phyloP scores from a whole-genome alignment of 30 jellyfish, hydroid and myxozoan genomes.

The Phacellophora camtschatica region DNA sequence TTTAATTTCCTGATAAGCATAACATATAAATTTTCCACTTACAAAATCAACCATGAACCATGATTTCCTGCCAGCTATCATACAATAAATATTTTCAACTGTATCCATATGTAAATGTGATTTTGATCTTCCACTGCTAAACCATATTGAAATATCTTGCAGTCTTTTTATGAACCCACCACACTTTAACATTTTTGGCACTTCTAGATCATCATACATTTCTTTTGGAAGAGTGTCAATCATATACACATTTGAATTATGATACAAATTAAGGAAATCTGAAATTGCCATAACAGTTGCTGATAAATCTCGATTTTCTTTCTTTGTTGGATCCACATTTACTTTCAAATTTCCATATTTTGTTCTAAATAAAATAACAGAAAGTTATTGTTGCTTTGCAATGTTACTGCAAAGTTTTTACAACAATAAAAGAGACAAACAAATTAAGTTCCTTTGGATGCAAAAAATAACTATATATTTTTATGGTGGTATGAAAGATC shows the following conservation, averaged over 20 bases:
- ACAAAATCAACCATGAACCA: conserved; percentile 70
- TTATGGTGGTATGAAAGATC: too few species aligned
- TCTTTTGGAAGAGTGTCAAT: conserved; percentile 55
- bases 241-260: conserved; percentile 11
- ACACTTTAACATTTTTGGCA: conserved; percentile 19
- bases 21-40: neutral
- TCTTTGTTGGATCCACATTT: conserved; percentile 31
- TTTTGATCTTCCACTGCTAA: conserved; percentile 50
- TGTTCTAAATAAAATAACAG: neutral
- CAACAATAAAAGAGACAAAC: too few species aligned
- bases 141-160: conserved; percentile 64
- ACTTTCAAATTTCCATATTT: conserved; percentile 24
- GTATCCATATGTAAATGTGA: conserved; percentile 69
- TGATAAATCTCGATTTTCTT: conserved; percentile 35
- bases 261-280: conserved; percentile 12
- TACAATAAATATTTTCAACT: conserved; percentile 58
- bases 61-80: conserved; percentile 41
- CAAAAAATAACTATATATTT: too few species aligned
- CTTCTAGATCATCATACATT: conserved; percentile 35
- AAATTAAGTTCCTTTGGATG: too few species aligned
- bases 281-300: conserved; percentile 6
- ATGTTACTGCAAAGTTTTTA: too few species aligned
- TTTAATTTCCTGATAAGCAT: too few species aligned
- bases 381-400: too few species aligned
- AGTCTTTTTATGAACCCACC: conserved; percentile 33